Percentiles rank a stretch among this genome's conserved stretches.
These are phyloP conservation scores for Diploscapter pachys DNA, from an alignment of 1,140 invertebrate genomes.

Conservation along the genomic window DNA sequence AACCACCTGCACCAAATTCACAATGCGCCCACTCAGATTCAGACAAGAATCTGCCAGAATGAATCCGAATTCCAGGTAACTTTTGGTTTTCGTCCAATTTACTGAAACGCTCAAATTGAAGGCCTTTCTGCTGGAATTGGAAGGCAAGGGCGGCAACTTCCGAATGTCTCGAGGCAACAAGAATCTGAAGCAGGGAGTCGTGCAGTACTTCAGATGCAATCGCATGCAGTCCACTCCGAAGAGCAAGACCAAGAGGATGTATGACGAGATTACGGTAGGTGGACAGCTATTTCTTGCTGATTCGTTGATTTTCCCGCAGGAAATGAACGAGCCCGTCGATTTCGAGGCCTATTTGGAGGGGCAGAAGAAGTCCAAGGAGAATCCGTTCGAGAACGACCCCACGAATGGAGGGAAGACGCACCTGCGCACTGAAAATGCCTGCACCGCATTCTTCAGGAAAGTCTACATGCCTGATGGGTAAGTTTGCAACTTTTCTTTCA, in stretches of 20 bases:
- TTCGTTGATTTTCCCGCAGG: too few relatives aligned
- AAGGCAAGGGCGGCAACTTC: slow-evolving; percentile 35
- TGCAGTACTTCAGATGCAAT: slow-evolving; percentile 35
- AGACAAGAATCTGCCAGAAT: slow-evolving; percentile 17
- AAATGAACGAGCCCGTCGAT: too few relatives aligned
- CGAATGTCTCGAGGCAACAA: slow-evolving; percentile 35
- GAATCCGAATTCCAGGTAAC: slow-evolving; percentile 25
- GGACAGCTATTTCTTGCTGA: too few relatives aligned
- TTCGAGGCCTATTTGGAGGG: too few relatives aligned
- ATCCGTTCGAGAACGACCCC: not conserved
- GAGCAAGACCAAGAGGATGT: slow-evolving; percentile 10
- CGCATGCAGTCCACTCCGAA: slow-evolving; percentile 18
- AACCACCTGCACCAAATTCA: slow-evolving; percentile 32
- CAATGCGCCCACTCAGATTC: slow-evolving; percentile 26
- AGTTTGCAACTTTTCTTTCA: not conserved
- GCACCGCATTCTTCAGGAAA: slow-evolving; percentile 33
- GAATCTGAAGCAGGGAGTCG: slow-evolving; percentile 16
- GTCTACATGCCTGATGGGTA: slow-evolving; percentile 23
- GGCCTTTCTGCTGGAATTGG: slow-evolving; percentile 26
- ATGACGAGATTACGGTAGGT: slow-evolving; percentile 9
- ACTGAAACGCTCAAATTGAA: not conserved
- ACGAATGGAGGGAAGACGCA: slow-evolving; percentile 18
- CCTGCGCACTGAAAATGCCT: slow-evolving; percentile 26
- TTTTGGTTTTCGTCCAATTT: not conserved
- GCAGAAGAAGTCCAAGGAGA: not conserved